phyloP scores from a whole-genome alignment of 2,113 vertebrate genomes.

The Python bivittatus region DNA sequence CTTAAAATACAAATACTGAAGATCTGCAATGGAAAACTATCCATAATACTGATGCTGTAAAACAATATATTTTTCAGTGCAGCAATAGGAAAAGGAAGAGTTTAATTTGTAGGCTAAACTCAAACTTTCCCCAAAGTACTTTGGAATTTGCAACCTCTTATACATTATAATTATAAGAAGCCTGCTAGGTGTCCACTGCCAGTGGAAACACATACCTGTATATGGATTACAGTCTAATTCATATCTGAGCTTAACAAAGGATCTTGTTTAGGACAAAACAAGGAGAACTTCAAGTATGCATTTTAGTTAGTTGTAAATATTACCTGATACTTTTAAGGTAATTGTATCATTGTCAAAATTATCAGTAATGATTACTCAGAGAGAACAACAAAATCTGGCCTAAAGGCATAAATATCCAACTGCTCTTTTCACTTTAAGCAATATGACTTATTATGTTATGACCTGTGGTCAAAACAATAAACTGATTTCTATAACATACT shows the following conservation, averaged over 20 bases:
- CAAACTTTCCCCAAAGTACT: background rate
- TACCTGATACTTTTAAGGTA: no score
- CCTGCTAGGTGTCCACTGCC: background rate
- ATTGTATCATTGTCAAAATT: background rate
- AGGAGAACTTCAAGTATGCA: background rate
- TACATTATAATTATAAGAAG: background rate
- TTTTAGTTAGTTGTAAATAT: background rate
- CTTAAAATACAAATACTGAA: background rate
- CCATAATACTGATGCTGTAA: background rate
- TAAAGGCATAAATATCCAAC: background rate
- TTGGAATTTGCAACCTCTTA: background rate
- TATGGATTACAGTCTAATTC: background rate
- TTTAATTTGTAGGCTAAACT: background rate
- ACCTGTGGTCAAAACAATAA: background rate
- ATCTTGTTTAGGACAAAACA: background rate
- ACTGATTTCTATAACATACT: background rate
- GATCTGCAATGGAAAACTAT: background rate
- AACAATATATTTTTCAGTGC: background rate
- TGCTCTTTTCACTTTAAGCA: background rate
- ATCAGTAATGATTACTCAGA: background rate
- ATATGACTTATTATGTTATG: background rate
- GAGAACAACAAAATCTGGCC: background rate
- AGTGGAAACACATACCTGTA: background rate
- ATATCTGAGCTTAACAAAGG: background rate
- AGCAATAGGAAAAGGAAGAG: background rate